Conservation (phyloP, 2,888 invertebrate genomes). For the Balanococcus diminutus region DNA sequence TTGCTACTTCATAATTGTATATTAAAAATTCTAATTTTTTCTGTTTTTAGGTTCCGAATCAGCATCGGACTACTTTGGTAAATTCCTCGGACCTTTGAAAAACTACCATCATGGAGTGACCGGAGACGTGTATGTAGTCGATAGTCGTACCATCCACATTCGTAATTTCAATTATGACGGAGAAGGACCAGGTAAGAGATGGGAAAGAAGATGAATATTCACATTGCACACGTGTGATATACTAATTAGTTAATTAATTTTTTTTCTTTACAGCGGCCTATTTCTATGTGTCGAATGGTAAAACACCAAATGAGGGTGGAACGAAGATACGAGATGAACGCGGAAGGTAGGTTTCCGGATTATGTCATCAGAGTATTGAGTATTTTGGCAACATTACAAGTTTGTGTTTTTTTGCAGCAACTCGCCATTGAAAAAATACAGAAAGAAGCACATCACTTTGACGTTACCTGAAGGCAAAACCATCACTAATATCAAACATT, state of each 20-base stretch:
- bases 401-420: constrained; percentile 62
- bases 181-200: constrained; percentile 77
- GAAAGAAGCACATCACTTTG: constrained; percentile 80
- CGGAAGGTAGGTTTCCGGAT: constrained; percentile 55
- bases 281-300: constrained; percentile 83
- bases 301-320: constrained; percentile 72
- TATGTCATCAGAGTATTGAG: neutral
- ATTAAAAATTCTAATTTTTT: too few species aligned
- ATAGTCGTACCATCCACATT: constrained; percentile 83
- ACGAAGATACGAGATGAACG: constrained; percentile 81
- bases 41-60: constrained; percentile 45
- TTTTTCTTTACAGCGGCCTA: constrained; percentile 74
- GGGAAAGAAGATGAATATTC: neutral
- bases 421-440: constrained; percentile 79
- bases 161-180: constrained; percentile 91
- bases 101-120: constrained; percentile 83
- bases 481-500: constrained; percentile 81
- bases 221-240: neutral
- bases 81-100: constrained; percentile 77
- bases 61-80: constrained; percentile 70
- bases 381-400: constrained; percentile 35
- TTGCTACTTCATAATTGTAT: neutral
- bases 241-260: neutral
- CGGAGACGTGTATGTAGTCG: constrained; percentile 86
- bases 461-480: constrained; percentile 87